Evolutionary conservation across 1,140 invertebrate genomes (phyloP).

Genomic region (Heterodera carotae): DNA sequence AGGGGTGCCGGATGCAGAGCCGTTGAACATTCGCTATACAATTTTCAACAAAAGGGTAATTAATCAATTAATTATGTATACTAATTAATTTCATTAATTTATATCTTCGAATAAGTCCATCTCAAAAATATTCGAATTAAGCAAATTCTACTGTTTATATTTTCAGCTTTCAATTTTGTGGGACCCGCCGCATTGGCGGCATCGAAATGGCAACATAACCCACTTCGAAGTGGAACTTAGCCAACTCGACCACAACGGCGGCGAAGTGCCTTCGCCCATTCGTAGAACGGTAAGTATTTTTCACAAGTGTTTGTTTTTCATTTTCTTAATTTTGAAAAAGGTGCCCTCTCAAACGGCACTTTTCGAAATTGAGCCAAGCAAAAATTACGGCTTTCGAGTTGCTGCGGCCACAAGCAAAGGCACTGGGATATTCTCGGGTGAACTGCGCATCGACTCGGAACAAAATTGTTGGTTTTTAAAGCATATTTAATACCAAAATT

Average conservation of each 20-base stretch:
- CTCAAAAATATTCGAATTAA: background rate
- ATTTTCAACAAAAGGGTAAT: conserved; percentile 66
- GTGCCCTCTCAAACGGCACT: conserved; percentile 43
- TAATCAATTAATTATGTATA: background rate
- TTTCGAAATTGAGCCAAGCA: conserved; percentile 52
- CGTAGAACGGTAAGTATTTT: conserved; percentile 42
- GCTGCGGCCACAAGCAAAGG: conserved; percentile 62
- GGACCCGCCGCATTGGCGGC: conserved; percentile 81
- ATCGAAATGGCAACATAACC: conserved; percentile 88
- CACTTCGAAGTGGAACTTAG: conserved; percentile 75
- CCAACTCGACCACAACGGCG: conserved; percentile 24
- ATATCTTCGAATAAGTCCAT: background rate
- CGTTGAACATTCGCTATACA: conserved; percentile 67
- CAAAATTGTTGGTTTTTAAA: conserved; percentile 11
- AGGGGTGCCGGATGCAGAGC: conserved; percentile 67
- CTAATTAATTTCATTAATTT: background rate
- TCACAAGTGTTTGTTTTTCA: background rate
- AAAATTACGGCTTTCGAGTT: conserved; percentile 57
- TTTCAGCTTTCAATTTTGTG: conserved; percentile 75
- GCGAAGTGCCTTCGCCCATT: conserved; percentile 25
- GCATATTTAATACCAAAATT: too few relatives aligned
- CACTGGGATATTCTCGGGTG: conserved; percentile 55
- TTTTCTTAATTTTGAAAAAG: conserved; percentile 28
- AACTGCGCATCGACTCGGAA: conserved; percentile 33
- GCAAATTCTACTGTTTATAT: background rate